Evolutionary conservation across 2,797 vertebrate genomes (phyloP), one percentile per base, ranked within the genome.

Genomic region (Eleutherodactylus coqui): DNA sequence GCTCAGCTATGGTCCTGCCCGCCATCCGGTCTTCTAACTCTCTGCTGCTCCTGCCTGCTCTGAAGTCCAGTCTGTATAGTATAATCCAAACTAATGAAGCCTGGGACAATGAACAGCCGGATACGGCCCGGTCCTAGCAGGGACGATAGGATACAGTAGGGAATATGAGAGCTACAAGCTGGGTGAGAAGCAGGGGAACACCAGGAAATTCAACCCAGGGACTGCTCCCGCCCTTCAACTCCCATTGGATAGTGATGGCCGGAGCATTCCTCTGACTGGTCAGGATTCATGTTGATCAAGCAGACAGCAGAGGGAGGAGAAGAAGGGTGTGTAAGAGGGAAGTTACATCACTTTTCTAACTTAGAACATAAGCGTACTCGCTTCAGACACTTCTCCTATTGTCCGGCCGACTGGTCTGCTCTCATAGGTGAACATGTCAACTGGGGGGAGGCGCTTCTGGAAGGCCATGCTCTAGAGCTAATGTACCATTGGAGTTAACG

Each of bases 161-260:
- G 70, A 69, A 75, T 29, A 53, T 51, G 69, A 51, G 81, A 70
- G 60, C 47, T 32, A 34, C 72, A 21, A n/a, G 75, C 60, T 47
- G 80, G 38, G 76, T 38, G 76, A 45, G 49, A 34, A 84, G 47
- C 62, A 27, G 58, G 79, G 62, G 49, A 79, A 77, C 83, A 82
- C 79, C 87, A 85, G 87, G 87, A 88, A 88, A 85, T 85, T 83
- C 87, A 83, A 78, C 78, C 29, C 72, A 38, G 41, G 72, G 45
- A 62, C 36, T 34, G 11, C 53, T 78, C 79, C 83, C 81, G 67
- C 75, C 87, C 29, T 24, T 5, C 36, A 11, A 0, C 55, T 17
- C 8, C 72, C 47, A 85, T 85, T 85, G 87, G 83, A 51, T 24
- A 2, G 43, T 2, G 13, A 1, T 32, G 24, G 41, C 4, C 0